Percentiles rank a stretch among this genome's conserved stretches.
Conservation (phyloP, 2,797 vertebrate genomes). For the Miichthys miiuy region DNA sequence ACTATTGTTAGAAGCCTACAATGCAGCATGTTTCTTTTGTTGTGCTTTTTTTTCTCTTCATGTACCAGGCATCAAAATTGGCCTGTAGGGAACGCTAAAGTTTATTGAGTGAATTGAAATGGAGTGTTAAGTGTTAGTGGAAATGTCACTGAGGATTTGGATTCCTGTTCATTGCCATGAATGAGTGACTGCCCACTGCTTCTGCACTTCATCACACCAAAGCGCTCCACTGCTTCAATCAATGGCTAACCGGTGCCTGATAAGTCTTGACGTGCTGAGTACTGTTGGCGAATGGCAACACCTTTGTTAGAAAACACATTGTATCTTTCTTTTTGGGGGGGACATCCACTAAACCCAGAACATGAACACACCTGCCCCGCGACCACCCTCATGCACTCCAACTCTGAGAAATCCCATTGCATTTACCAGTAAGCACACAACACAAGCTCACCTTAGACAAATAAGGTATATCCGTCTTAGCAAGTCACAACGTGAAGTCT, state of each 20-base stretch:
- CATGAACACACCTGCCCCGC: constrained; percentile 25
- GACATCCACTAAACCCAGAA: constrained; percentile 5
- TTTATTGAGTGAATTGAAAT: constrained; percentile 69
- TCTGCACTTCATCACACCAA: constrained; percentile 67
- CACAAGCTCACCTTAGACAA: constrained; percentile 31
- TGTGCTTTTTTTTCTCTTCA: neutral
- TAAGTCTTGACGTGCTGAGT: constrained; percentile 39
- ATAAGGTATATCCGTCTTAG: constrained; percentile 15
- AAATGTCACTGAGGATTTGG: constrained; percentile 68
- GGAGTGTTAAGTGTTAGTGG: constrained; percentile 63
- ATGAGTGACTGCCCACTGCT: constrained; percentile 62
- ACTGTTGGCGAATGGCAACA: constrained; percentile 2
- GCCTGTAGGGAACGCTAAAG: constrained; percentile 48
- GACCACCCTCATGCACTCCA: constrained; percentile 8
- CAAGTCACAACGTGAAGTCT: constrained; percentile 31
- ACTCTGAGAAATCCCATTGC: constrained; percentile 3
- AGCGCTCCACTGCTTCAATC: constrained; percentile 65
- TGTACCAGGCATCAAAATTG: constrained; percentile 29
- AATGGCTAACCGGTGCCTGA: constrained; percentile 54
- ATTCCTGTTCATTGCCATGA: constrained; percentile 63
- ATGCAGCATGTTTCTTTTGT: neutral
- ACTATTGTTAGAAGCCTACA: neutral
- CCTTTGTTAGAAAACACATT: constrained; percentile 43
- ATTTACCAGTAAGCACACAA: constrained; percentile 16
- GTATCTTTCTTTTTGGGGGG: constrained; percentile 2